Base-by-base conservation (phyloP, 2,888 invertebrate genomes). In the Gibbula magus region DNA sequence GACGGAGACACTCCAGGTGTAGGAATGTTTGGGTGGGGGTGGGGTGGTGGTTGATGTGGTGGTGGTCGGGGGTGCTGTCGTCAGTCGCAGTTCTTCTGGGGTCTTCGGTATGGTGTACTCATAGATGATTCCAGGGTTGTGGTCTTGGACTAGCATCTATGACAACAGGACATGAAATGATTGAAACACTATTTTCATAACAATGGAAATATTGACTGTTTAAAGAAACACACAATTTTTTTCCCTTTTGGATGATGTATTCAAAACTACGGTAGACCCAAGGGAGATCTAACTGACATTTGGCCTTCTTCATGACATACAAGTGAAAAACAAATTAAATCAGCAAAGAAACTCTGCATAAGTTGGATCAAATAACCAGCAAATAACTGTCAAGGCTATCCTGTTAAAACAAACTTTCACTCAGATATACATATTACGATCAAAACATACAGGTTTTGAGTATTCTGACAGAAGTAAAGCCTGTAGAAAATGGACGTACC, bases 1-100 rank as follows among this genome's bases (percentile, higher is more conserved):
- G 93, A 96, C 95, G 94, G 74, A 95, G 95, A 86, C 95, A 54
- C 95, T 95, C 98, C 99, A 99, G 70, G 95, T 95, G 93, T 98
- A 99, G 56, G 81, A 85, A 73, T 81, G 82, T 39, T 74, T 18
- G 16, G 81, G 67, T 3, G 70, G 25, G 22, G 32, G 53, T 0
- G 82, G 81, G 22, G 79, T 66, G 25, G 39, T 45, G 8, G 67
- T 52, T 25, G 22, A 18, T 3, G 77, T 29, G 45, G 61, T n/a
- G 10, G 29, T 20, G 20, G 75, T 35, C 0, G 73, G 75, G 25
- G 52, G 52, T 10, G 53, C 20, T 22, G 77, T 67, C 16, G 75
- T 53, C 39, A 52, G 54, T 20, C 16, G 2, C n/a, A 79, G 22
- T 16, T 84, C 81, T 3, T 75, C 76, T 0, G 73, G 75, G 18